These are phyloP conservation scores for Ceratoteleas bidentatus DNA, from an alignment of 1,140 invertebrate genomes.

Conservation along the genomic window DNA sequence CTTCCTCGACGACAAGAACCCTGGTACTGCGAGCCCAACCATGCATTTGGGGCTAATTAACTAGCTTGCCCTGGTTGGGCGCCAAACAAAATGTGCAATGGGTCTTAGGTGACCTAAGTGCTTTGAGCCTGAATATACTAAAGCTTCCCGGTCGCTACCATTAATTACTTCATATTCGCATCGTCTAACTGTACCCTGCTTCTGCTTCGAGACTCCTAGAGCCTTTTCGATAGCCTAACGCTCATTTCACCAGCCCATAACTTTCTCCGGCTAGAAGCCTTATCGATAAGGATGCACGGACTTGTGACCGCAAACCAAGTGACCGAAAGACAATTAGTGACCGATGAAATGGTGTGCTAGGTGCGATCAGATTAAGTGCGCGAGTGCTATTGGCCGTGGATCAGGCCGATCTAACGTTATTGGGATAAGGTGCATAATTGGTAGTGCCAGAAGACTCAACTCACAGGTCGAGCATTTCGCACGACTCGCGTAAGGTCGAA, in stretches of 20 bases:
- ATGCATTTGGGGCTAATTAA: too few species aligned
- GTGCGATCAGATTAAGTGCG: conserved; percentile 32
- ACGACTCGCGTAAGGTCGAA: conserved; percentile 32
- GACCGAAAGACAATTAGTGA: conserved; percentile 15
- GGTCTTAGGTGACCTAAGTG: too few species aligned
- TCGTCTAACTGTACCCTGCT: too few species aligned
- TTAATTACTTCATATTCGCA: too few species aligned
- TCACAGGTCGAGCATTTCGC: conserved; percentile 26
- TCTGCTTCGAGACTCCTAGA: too few species aligned
- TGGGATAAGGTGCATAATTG: conserved; percentile 20
- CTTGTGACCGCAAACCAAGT: conserved; percentile 24
- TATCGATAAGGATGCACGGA: conserved; percentile 1
- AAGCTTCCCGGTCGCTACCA: too few species aligned
- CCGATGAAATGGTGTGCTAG: conserved; percentile 10
- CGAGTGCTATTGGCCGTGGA: conserved; percentile 17
- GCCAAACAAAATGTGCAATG: too few species aligned
- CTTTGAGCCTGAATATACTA: too few species aligned
- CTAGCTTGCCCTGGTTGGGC: too few species aligned
- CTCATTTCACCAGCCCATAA: conserved; percentile 17
- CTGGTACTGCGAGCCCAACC: too few species aligned
- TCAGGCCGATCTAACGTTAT: not conserved
- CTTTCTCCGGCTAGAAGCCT: not conserved
- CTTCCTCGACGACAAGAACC: too few species aligned
- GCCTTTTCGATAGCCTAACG: too few species aligned
- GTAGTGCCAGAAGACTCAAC: conserved; percentile 7